Conservation (phyloP, 2,888 invertebrate species). For the Drosophila kambysellisi region DNA sequence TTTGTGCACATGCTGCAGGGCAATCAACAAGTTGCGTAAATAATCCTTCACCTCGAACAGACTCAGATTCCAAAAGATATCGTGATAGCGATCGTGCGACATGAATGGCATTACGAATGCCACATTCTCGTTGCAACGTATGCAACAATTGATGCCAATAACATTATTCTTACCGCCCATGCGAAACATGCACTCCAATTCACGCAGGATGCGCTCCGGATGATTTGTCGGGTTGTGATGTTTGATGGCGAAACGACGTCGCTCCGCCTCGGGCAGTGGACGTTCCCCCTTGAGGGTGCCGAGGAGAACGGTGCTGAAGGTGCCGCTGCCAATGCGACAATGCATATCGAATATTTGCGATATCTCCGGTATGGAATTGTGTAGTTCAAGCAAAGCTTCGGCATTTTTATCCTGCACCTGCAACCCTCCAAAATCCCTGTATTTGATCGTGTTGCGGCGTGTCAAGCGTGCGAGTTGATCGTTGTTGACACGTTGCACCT, state of each 20-base stretch:
- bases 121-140: constrained; percentile 91
- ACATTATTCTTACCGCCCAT: constrained; percentile 93
- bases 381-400: constrained; percentile 82
- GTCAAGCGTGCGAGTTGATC: constrained; percentile 41
- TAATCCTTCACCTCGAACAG: constrained; percentile 90
- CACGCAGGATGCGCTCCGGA: constrained; percentile 92
- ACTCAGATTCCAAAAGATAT: constrained; percentile 90
- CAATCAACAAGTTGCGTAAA: constrained; percentile 91
- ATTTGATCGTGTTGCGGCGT: constrained; percentile 55
- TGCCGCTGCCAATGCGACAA: constrained; percentile 92
- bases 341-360: constrained; percentile 89
- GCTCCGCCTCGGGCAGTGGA: constrained; percentile 84
- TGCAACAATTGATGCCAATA: constrained; percentile 91
- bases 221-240: constrained; percentile 95
- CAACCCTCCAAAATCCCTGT: constrained; percentile 46
- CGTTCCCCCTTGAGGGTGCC: constrained; percentile 87
- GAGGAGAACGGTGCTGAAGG: constrained; percentile 95
- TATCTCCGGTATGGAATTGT: constrained; percentile 87
- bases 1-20: constrained; percentile 92
- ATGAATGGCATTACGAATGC: constrained; percentile 96
- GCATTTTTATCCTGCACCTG: constrained; percentile 65
- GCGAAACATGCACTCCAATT: constrained; percentile 91
- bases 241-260: constrained; percentile 92
- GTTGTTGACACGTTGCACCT: constrained; percentile 48
- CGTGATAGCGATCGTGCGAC: constrained; percentile 92